Base-by-base conservation (phyloP, 2,113 vertebrate genomes). In the Clarias magur region DNA sequence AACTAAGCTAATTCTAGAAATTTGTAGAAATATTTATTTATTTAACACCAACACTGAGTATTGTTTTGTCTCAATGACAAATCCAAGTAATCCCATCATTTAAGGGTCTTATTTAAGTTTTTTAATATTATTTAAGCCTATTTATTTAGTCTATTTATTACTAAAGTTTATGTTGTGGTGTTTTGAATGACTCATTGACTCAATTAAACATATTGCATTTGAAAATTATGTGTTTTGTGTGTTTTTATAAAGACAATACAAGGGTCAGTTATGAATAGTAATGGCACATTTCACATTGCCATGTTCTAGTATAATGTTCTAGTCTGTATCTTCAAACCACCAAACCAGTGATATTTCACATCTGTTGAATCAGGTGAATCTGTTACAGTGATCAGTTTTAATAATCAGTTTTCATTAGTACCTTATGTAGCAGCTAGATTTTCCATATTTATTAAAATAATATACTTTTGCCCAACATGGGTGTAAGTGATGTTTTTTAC, bases 141-240 rank as follows among this genome's bases (percentile, higher is more conserved):
- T 87, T 78, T 83, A 87, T 83, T 87, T 67, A 0, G 3, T 3
- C 25, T 87, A 79, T 87, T 79, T 79, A 84, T 87, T 57, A 11
- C 23, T 75, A 0, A 59, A 27, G 59, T 27, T 19, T 76, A 27
- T 76, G 3, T 38, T 13, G 9, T 80, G n/a, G 73, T 38, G 42
- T 34, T 79, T 5, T 23, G 12, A 56, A 56, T 56, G 1, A 65
- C 67, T 0, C 9, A 23, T 68, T 57, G 3, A 57, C 30, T 80
- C 12, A 56, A 79, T 67, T 65, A 85, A 85, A 85, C 6, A 38
- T 65, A 27, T 42, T 85, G 75, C 75, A 70, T 4, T 25, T n/a
- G 19, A 38, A 27, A 48, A 70, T 68, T 1, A 57, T 27, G 65
- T 34, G 63, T 59, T 54, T 4, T 7, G 27, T 57, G 54, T 81